Evolutionary conservation across 1,140 invertebrate genomes (phyloP), one percentile per base, ranked within the genome.

Genomic region (Octopus sinensis): DNA sequence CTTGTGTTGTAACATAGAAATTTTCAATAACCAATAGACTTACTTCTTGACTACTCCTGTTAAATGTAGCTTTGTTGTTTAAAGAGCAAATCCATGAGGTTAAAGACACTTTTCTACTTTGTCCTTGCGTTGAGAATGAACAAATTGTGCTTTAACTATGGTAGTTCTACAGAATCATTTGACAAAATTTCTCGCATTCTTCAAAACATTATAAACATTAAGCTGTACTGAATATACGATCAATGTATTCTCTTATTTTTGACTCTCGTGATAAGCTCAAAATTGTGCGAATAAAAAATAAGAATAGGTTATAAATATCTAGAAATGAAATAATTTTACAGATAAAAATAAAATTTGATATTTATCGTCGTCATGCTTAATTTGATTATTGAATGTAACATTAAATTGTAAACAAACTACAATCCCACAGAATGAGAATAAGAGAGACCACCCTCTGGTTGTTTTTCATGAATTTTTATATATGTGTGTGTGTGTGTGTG

Each of bases 81-180:
- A 12, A n/a, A 68, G n/a, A 68, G 62, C 9, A 68, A 12, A 12
- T 68, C 62, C 62, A 68, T 68, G 62, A 68, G 0, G 62, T 68
- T 68, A 9, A 68, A 68, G n/a, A 68, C 9, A 68, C 9, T n/a
- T 68, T n/a, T 68, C n/a, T 0, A 12, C 62, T 0, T 68, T 68
- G 62, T 68, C 62, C 62, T 68, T 68, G 62, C n/a, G 62, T 68
- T 68, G 62, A 68, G 62, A n/a, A 68, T 68, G 62, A 68, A 68
- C 62, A 68, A 68, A 68, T 68, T 9, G 9, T 68, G 62, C 62
- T 68, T 68, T n/a, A 68, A 68, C 62, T 68, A 12, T 68, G 62
- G 9, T 68, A n/a, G 62, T 68, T 68, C n/a, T 0, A 68, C n/a
- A 68, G 62, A 68, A 68, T 68, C 62, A n/a, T 68, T 68, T 68